Conservation (phyloP, 2,888 invertebrate genomes). For the Erannis defoliaria region DNA sequence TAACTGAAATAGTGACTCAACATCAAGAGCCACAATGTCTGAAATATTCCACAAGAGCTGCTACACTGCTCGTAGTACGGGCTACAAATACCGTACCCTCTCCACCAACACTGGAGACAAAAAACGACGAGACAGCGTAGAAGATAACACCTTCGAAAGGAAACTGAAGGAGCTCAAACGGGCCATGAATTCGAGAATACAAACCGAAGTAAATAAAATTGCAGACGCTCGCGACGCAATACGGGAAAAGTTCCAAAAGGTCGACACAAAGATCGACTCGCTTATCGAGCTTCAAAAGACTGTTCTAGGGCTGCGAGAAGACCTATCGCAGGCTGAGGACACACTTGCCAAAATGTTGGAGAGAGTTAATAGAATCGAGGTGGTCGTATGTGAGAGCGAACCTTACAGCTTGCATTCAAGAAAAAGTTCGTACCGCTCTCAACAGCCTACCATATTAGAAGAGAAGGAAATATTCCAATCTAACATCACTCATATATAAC, state of each 20-base stretch:
- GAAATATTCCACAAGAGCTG: conserved; percentile 71
- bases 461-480: conserved; percentile 45
- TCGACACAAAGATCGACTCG: conserved; percentile 66
- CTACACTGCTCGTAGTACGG: conserved; percentile 70
- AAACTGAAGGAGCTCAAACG: conserved; percentile 67
- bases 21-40: conserved; percentile 55
- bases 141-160: conserved; percentile 59
- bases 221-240: conserved; percentile 61
- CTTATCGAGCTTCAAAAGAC: conserved; percentile 67
- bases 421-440: conserved; percentile 49
- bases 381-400: conserved; percentile 42
- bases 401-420: conserved; percentile 51
- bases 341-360: conserved; percentile 53
- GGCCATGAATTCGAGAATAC: conserved; percentile 62
- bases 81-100: conserved; percentile 75
- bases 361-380: conserved; percentile 63
- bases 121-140: conserved; percentile 52
- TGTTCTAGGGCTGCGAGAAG: conserved; percentile 57
- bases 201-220: conserved; percentile 58
- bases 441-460: conserved; percentile 44
- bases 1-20: neutral
- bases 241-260: conserved; percentile 60
- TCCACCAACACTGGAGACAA: conserved; percentile 74
- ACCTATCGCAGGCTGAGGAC: conserved; percentile 55
- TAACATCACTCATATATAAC: conserved; percentile 36